These are phyloP conservation scores for Patella ulyssiponensis DNA, from an alignment of 2,888 invertebrate species.

Conservation along the genomic window DNA sequence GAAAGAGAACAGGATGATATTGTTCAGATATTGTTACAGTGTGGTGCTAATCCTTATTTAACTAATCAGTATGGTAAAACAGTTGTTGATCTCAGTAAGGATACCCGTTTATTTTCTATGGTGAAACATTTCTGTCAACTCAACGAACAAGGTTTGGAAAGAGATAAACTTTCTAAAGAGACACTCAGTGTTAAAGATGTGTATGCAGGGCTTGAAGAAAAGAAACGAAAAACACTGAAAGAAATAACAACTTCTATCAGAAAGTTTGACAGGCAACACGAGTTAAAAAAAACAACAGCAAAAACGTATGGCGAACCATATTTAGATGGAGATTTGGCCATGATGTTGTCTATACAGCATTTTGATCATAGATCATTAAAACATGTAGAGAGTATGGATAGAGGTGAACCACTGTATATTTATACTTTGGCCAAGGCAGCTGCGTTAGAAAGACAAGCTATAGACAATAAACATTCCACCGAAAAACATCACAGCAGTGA, in stretches of 20 bases:
- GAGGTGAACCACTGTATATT: constrained; percentile 54
- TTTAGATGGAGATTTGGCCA: constrained; percentile 38
- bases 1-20: constrained; percentile 40
- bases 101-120: constrained; percentile 21
- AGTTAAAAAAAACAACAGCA: constrained; percentile 42
- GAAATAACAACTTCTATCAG: constrained; percentile 48
- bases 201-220: constrained; percentile 52
- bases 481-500: too few species aligned
- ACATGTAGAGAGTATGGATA: constrained; percentile 50
- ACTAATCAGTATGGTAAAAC: constrained; percentile 48
- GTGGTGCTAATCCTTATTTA: constrained; percentile 48
- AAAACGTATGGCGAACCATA: constrained; percentile 44
- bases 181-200: constrained; percentile 35
- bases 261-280: constrained; percentile 45
- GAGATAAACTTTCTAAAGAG: constrained; percentile 12
- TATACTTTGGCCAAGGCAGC: constrained; percentile 35
- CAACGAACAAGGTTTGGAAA: background rate
- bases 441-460: background rate
- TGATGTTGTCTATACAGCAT: constrained; percentile 48
- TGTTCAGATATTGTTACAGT: constrained; percentile 49
- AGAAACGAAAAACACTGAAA: constrained; percentile 45
- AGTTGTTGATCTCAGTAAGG: constrained; percentile 51
- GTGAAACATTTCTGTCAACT: background rate
- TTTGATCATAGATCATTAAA: constrained; percentile 50
- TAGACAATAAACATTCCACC: background rate